Evolutionary conservation across 2,113 vertebrate genomes (phyloP).

Genomic region (Pristiophorus japonicus): DNA sequence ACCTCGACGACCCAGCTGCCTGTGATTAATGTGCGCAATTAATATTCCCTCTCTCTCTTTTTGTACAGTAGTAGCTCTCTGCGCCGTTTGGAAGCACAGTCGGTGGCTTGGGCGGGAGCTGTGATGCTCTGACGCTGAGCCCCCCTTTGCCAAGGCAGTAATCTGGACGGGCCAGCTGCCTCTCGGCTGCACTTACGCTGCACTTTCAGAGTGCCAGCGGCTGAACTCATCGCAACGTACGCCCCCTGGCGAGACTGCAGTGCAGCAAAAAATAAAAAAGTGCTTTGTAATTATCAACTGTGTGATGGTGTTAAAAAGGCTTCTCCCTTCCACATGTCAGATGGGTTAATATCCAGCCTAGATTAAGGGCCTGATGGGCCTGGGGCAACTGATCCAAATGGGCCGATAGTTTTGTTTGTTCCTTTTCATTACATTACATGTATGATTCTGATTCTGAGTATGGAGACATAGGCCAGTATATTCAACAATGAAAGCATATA

Average conservation of each 20-base stretch:
- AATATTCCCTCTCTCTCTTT: conserved; percentile 21
- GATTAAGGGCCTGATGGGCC: no score
- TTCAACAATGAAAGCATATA: no score
- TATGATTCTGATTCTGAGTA: no score
- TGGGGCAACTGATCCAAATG: no score
- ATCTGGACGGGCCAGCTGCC: conserved; percentile 57
- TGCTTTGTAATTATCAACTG: conserved; percentile 55
- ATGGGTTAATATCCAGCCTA: not conserved
- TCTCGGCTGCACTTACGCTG: conserved; percentile 52
- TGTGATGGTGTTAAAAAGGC: conserved; percentile 45
- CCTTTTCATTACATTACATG: no score
- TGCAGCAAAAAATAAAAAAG: conserved; percentile 36
- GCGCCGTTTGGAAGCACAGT: not conserved
- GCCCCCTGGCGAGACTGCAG: conserved; percentile 42
- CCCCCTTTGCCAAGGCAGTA: conserved; percentile 50
- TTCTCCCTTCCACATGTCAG: conserved; percentile 31
- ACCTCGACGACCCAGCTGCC: not conserved
- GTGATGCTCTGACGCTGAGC: conserved; percentile 47
- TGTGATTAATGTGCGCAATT: conserved; percentile 38
- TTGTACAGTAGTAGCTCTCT: conserved; percentile 29
- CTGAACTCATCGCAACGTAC: conserved; percentile 59
- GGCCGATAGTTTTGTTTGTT: no score
- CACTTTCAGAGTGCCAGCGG: conserved; percentile 53
- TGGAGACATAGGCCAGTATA: no score
- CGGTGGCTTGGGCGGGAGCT: not conserved